Evolutionary conservation across 2,113 vertebrate species (phyloP).

Genomic region (Ochotona princeps): DNA sequence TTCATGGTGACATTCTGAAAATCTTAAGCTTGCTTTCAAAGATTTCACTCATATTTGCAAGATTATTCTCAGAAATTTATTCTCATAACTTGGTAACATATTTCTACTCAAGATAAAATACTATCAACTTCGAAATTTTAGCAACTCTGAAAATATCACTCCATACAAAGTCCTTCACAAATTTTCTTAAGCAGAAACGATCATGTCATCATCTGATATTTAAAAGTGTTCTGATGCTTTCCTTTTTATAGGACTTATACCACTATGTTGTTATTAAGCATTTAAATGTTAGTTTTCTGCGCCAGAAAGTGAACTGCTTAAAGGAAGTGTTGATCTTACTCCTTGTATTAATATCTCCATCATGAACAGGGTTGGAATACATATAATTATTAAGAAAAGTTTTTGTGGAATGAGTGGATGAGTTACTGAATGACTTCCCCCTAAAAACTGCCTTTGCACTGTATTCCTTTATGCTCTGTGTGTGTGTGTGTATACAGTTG

Average conservation of each 20-base stretch:
- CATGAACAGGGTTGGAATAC: not conserved
- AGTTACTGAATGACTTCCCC: not conserved
- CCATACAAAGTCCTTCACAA: not conserved
- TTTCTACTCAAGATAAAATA: conserved; percentile 64
- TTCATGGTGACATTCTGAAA: not conserved
- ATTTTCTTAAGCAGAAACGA: not conserved
- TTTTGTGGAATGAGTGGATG: not conserved
- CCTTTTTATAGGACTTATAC: not conserved
- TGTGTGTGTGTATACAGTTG: no score
- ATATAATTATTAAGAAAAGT: not conserved
- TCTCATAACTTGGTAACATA: conserved; percentile 53
- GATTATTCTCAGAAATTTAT: conserved; percentile 49
- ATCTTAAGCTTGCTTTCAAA: conserved; percentile 31
- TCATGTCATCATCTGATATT: not conserved
- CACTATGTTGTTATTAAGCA: not conserved
- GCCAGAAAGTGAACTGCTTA: not conserved
- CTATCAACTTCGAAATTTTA: conserved; percentile 41
- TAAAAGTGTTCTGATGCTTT: conserved; percentile 4
- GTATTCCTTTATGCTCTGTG: no score
- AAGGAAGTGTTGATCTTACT: conserved; percentile 8
- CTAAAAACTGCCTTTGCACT: not conserved
- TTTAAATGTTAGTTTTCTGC: not conserved
- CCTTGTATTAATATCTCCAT: not conserved
- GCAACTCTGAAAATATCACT: conserved; percentile 57
- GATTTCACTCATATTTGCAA: conserved; percentile 13